Evolutionary conservation across 2,888 invertebrate genomes (phyloP).

Genomic region (Lottia gigantea): DNA sequence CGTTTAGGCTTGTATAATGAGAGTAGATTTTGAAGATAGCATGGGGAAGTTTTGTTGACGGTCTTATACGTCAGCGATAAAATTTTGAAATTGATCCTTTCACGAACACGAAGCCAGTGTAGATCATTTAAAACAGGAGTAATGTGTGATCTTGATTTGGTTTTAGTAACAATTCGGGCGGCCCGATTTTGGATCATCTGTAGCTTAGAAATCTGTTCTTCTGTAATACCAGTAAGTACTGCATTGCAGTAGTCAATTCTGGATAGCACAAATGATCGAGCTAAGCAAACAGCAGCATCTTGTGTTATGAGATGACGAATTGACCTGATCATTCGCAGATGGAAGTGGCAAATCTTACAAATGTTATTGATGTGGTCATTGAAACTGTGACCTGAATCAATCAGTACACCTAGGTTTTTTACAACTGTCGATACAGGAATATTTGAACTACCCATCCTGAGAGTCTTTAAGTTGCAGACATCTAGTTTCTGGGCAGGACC

Average conservation of each 20-base stretch:
- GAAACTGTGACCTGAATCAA: no score
- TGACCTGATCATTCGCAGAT: conserved; percentile 7
- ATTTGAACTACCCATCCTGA: no score
- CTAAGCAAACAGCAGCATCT: conserved; percentile 7
- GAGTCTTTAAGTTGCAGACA: no score
- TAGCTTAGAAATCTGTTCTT: conserved; percentile 6
- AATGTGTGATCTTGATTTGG: conserved; percentile 5
- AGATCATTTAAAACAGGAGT: neutral
- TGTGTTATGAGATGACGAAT: conserved; percentile 8
- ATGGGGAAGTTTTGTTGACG: no score
- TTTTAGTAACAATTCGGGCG: neutral
- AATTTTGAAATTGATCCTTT: neutral
- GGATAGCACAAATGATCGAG: neutral
- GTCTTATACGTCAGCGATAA: no score
- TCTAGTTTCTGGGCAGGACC: no score
- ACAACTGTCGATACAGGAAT: no score
- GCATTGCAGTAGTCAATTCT: conserved; percentile 3
- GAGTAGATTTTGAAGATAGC: no score
- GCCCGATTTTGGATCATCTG: neutral
- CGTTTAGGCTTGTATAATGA: no score
- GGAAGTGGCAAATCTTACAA: neutral
- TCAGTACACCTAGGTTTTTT: no score
- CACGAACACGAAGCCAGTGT: neutral
- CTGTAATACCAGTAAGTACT: neutral
- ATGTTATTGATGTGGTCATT: neutral